Conservation (phyloP, 2,888 invertebrate genomes). For the Drosophila tripunctata region DNA sequence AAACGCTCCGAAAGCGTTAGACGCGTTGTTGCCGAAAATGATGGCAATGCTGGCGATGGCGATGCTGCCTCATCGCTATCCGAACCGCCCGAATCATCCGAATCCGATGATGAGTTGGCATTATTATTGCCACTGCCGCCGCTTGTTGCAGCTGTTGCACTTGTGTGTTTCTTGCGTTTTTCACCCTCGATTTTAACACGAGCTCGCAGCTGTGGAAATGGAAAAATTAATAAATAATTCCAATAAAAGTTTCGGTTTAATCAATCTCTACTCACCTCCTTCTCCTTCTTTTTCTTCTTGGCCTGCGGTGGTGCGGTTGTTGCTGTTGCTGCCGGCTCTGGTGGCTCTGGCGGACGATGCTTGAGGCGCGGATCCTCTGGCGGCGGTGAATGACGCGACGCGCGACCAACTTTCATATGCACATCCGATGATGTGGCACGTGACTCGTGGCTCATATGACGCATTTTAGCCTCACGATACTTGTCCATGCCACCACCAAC, state of each 20-base stretch:
- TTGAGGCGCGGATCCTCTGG: slow-evolving; percentile 86
- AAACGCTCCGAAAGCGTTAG: slow-evolving; percentile 94
- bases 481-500: slow-evolving; percentile 74
- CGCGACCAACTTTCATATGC: slow-evolving; percentile 79
- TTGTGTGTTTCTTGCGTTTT: slow-evolving; percentile 85
- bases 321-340: slow-evolving; percentile 82
- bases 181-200: slow-evolving; percentile 85
- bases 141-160: slow-evolving; percentile 43
- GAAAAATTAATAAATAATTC: background rate
- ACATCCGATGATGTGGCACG: slow-evolving; percentile 74
- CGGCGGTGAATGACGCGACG: slow-evolving; percentile 85
- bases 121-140: slow-evolving; percentile 63
- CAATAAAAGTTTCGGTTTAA: too few species aligned
- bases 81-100: slow-evolving; percentile 86
- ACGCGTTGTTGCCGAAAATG: slow-evolving; percentile 87
- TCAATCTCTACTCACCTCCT: slow-evolving; percentile 82
- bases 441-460: slow-evolving; percentile 73
- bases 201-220: slow-evolving; percentile 76
- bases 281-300: slow-evolving; percentile 85
- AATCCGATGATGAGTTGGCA: slow-evolving; percentile 85
- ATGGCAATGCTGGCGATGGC: slow-evolving; percentile 86
- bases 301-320: slow-evolving; percentile 78
- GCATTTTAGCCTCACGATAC: slow-evolving; percentile 82
- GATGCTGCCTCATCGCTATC: slow-evolving; percentile 84
- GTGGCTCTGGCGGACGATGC: slow-evolving; percentile 86